Evolutionary conservation across 2,888 invertebrate species (phyloP).

Genomic region (Caenorhabditis afra): DNA sequence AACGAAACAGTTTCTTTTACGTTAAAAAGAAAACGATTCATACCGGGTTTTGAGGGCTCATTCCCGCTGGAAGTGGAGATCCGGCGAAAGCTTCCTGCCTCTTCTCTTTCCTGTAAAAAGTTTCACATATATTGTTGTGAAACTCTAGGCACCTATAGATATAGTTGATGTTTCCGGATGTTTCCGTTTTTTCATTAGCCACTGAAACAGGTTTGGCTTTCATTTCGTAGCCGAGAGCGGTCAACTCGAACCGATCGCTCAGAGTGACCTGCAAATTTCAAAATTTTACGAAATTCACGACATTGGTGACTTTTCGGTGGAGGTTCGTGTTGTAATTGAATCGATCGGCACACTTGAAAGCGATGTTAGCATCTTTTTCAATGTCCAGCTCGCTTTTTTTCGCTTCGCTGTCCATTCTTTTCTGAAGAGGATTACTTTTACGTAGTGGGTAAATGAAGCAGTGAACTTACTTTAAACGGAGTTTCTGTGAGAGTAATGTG

Average conservation of each 20-base stretch:
- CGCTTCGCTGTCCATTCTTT: conserved; percentile 20
- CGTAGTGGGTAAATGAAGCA: too few species aligned
- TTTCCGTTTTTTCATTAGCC: neutral
- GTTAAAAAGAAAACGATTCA: neutral
- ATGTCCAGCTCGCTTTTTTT: conserved; percentile 28
- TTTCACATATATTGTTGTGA: too few species aligned
- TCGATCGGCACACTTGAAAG: conserved; percentile 43
- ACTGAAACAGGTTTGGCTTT: conserved; percentile 8
- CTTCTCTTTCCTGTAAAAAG: conserved; percentile 36
- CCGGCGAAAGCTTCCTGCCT: conserved; percentile 10
- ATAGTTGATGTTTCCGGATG: neutral
- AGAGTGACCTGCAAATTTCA: conserved; percentile 18
- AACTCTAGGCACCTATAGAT: conserved; percentile 20
- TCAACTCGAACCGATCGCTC: conserved; percentile 47
- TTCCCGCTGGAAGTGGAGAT: conserved; percentile 22
- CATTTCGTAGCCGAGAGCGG: conserved; percentile 42
- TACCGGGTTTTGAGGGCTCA: conserved; percentile 36
- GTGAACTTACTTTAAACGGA: conserved; percentile 47
- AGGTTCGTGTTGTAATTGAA: conserved; percentile 48
- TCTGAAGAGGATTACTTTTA: conserved; percentile 19
- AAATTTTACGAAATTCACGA: neutral
- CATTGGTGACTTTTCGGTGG: conserved; percentile 20
- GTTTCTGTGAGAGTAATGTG: conserved; percentile 34
- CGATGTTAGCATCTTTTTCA: conserved; percentile 48
- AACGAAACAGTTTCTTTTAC: neutral